phyloP scores from a whole-genome alignment of 2,113 vertebrate species.

The Murina feae region DNA sequence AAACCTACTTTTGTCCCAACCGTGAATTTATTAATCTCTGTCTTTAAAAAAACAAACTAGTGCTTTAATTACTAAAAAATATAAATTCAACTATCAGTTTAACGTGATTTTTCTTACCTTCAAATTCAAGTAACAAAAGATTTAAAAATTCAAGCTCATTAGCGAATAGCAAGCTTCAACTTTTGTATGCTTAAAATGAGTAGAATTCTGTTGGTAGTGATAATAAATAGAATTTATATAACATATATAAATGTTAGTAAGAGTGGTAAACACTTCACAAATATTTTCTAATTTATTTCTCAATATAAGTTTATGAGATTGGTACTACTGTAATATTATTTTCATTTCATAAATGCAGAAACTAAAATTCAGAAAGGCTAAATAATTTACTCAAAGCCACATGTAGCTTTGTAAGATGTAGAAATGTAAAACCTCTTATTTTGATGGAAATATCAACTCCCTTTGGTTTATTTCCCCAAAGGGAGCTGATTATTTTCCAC shows the following conservation, averaged over 20 bases:
- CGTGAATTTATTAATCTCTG: neutral
- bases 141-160: neutral
- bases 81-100: neutral
- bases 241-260: neutral
- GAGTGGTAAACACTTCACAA: neutral
- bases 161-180: neutral
- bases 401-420: neutral
- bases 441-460: neutral
- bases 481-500: neutral
- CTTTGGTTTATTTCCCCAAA: slow-evolving; percentile 3
- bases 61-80: neutral
- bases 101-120: neutral
- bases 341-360: neutral
- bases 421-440: neutral
- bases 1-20: neutral
- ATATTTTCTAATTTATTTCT: neutral
- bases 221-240: neutral
- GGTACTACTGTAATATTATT: neutral
- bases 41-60: neutral
- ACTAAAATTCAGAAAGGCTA: neutral
- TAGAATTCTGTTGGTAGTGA: neutral
- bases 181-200: neutral
- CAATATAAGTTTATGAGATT: neutral
- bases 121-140: neutral
- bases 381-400: neutral